Evolutionary conservation across 2,113 vertebrate genomes (phyloP).

Genomic region (Trematocara macrostoma): DNA sequence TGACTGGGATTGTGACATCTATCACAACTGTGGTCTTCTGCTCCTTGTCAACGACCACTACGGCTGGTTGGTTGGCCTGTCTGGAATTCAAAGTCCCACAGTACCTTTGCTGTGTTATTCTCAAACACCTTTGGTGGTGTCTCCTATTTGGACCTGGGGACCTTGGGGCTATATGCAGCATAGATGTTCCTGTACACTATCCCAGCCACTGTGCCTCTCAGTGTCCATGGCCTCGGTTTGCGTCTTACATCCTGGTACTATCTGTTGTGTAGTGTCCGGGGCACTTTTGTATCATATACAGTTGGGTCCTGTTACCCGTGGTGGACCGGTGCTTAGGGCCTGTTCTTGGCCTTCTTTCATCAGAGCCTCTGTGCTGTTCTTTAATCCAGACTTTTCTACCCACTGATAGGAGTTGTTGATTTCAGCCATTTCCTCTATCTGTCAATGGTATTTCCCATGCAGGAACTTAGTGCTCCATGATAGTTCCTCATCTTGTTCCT

Average conservation of each 20-base stretch:
- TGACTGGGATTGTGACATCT: neutral
- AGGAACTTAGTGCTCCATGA: neutral
- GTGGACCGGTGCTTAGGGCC: neutral
- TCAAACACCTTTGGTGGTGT: neutral
- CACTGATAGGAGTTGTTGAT: neutral
- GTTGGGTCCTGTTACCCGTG: neutral
- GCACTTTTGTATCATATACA: neutral
- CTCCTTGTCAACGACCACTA: neutral
- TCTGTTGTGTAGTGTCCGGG: neutral
- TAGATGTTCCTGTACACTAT: neutral
- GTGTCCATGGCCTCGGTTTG: neutral
- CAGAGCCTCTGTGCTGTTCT: neutral
- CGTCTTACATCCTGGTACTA: neutral
- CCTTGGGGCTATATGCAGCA: neutral
- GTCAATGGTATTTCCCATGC: neutral
- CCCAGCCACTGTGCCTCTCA: neutral
- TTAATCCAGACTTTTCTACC: neutral
- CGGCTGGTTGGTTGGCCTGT: neutral
- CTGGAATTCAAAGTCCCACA: neutral
- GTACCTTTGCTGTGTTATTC: neutral
- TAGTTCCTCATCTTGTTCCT: neutral
- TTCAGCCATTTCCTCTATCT: neutral
- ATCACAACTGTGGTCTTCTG: neutral
- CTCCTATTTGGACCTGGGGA: neutral
- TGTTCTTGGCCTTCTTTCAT: neutral